phyloP scores from a whole-genome alignment of 2,113 vertebrate species.

The Halichoeres trimaculatus region DNA sequence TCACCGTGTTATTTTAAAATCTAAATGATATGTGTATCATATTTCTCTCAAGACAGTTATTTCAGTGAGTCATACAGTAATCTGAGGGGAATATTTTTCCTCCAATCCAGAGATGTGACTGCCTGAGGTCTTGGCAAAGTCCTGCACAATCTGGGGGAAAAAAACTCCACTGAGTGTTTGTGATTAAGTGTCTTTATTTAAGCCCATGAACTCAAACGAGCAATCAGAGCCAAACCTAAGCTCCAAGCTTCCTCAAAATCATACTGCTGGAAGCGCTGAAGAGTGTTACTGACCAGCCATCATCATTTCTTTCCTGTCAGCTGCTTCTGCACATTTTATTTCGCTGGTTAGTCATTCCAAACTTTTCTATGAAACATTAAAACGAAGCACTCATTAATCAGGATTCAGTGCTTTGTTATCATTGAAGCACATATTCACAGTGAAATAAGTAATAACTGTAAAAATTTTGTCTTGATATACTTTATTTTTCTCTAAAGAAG shows the following conservation, averaged over 20 bases:
- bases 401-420: slow-evolving; percentile 10
- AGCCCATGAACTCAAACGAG: slow-evolving; percentile 76
- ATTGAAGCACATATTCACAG: slow-evolving; percentile 27
- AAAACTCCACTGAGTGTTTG: slow-evolving; percentile 61
- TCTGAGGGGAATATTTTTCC: slow-evolving; percentile 69
- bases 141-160: slow-evolving; percentile 58
- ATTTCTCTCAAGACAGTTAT: slow-evolving; percentile 65
- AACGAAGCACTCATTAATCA: not conserved
- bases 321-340: slow-evolving; percentile 30
- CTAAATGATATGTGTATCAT: slow-evolving; percentile 60
- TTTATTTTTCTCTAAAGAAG: slow-evolving; percentile 28
- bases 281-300: slow-evolving; percentile 41
- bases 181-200: slow-evolving; percentile 82
- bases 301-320: slow-evolving; percentile 54
- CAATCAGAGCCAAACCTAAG: slow-evolving; percentile 69
- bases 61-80: slow-evolving; percentile 76
- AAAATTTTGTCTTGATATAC: slow-evolving; percentile 7
- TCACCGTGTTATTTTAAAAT: slow-evolving; percentile 48
- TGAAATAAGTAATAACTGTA: slow-evolving; percentile 35
- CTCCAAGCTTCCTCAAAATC: slow-evolving; percentile 65
- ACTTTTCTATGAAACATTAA: slow-evolving; percentile 14
- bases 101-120: slow-evolving; percentile 67
- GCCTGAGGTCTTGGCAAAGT: slow-evolving; percentile 77
- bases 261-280: slow-evolving; percentile 59
- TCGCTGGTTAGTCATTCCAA: slow-evolving; percentile 14